These are phyloP conservation scores for Chironomus tentans DNA, from an alignment of 2,888 invertebrate genomes.

Conservation along the genomic window DNA sequence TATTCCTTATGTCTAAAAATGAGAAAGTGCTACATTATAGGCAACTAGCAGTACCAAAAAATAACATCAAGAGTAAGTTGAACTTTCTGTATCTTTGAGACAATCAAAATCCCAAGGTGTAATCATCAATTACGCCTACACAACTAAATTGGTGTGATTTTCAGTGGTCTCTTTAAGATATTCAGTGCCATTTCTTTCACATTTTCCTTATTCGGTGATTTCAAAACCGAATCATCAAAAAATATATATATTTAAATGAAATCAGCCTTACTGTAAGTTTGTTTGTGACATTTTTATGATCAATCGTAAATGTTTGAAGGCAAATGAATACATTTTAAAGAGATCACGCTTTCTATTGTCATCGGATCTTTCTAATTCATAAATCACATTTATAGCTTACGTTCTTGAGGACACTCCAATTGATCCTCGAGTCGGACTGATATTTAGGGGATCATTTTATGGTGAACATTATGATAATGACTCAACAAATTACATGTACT, in stretches of 20 bases:
- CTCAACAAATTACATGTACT: conserved; percentile 41
- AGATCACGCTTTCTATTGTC: background rate
- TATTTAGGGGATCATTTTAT: conserved; percentile 51
- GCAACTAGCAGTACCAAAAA: conserved; percentile 52
- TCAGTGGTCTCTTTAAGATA: background rate
- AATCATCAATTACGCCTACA: too few relatives aligned
- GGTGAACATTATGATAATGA: conserved; percentile 47
- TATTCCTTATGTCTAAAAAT: conserved; percentile 56
- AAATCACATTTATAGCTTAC: conserved; percentile 28
- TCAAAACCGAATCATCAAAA: background rate
- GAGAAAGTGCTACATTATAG: conserved; percentile 54
- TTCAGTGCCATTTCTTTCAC: too few relatives aligned
- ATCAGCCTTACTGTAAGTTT: too few relatives aligned
- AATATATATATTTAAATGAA: background rate
- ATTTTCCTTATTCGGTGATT: too few relatives aligned
- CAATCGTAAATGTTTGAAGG: too few relatives aligned
- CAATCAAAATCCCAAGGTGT: background rate
- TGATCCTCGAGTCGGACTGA: conserved; percentile 45
- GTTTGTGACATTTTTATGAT: too few relatives aligned
- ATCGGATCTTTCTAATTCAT: background rate
- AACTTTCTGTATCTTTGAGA: conserved; percentile 28
- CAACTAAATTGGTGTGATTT: background rate
- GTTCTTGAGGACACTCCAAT: conserved; percentile 33
- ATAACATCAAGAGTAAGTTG: conserved; percentile 42
- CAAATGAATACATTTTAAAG: too few relatives aligned